Evolutionary conservation across 1,140 invertebrate species (phyloP).

Genomic region (Drosophila aff.): DNA sequence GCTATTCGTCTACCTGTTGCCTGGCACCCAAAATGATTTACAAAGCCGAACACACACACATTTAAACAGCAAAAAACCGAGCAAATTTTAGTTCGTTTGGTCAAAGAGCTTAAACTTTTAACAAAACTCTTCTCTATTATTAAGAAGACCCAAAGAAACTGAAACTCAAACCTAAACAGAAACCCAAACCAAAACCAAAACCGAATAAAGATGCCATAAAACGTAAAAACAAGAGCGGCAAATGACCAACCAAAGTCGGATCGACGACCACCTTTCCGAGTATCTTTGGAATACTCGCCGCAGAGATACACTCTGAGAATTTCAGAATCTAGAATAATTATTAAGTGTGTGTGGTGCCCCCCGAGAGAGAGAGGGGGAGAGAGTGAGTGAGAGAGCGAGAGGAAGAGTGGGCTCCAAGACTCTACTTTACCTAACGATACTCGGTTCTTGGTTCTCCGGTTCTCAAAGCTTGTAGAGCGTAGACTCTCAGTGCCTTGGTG

Average conservation of each 20-base stretch:
- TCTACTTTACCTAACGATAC: conserved; percentile 72
- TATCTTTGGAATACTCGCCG: conserved; percentile 21
- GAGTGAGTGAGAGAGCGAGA: conserved; percentile 5
- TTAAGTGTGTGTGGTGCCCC: conserved; percentile 43
- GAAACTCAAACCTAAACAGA: conserved; percentile 34
- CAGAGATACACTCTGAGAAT: conserved; percentile 34
- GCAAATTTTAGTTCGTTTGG: conserved; percentile 2
- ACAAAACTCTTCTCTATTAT: conserved; percentile 30
- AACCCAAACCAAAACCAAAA: conserved; percentile 24
- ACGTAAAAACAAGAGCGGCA: conserved; percentile 32
- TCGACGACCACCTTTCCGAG: conserved; percentile 68
- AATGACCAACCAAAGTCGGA: conserved; percentile 58
- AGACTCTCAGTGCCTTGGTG: conserved; percentile 15
- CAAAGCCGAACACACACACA: background rate
- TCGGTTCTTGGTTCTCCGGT: conserved; percentile 17
- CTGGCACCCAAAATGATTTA: background rate
- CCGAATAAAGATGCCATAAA: conserved; percentile 34
- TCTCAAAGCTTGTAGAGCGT: conserved; percentile 39
- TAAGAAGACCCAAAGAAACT: conserved; percentile 23
- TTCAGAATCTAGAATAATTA: conserved; percentile 74
- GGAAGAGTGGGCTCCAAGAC: conserved; percentile 54
- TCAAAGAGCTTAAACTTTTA: conserved; percentile 23
- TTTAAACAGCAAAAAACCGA: background rate
- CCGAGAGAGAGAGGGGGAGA: background rate
- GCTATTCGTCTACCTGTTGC: conserved; percentile 30